phyloP scores from a whole-genome alignment of 2,888 invertebrate species.

The Invenusta paracnida region DNA sequence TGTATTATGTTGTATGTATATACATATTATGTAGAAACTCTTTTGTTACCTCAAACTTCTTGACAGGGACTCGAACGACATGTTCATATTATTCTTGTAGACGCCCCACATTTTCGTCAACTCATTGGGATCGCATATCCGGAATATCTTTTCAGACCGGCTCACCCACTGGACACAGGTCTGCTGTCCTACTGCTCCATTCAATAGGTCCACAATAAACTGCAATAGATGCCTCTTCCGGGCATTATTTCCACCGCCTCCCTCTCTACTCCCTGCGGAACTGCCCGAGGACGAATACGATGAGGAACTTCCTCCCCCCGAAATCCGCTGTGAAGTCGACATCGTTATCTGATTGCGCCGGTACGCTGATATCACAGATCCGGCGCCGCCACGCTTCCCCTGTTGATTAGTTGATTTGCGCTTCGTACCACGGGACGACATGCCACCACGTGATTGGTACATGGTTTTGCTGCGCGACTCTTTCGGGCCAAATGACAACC shows the following conservation, averaged over 20 bases:
- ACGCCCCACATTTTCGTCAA: constrained; percentile 39
- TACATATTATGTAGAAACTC: too few relatives aligned
- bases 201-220: constrained; percentile 40
- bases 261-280: background rate
- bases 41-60: constrained; percentile 41
- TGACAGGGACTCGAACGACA: constrained; percentile 41
- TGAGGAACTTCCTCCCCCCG: too few relatives aligned
- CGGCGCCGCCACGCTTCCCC: background rate
- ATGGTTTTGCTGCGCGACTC: background rate
- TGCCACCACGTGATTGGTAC: background rate
- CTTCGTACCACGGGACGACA: background rate
- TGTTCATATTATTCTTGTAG: constrained; percentile 41
- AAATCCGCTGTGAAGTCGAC: background rate
- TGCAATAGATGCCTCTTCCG: constrained; percentile 40
- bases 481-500: background rate
- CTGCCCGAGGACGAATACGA: background rate
- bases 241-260: background rate
- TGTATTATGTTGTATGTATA: too few relatives aligned
- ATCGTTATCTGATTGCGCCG: background rate
- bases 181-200: background rate
- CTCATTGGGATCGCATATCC: constrained; percentile 40
- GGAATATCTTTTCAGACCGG: constrained; percentile 37
- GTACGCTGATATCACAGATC: too few relatives aligned
- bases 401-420: background rate
- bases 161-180: constrained; percentile 36